These are phyloP conservation scores for Zosterops japonicus DNA, from an alignment of 2,113 vertebrate genomes.

Conservation along the genomic window DNA sequence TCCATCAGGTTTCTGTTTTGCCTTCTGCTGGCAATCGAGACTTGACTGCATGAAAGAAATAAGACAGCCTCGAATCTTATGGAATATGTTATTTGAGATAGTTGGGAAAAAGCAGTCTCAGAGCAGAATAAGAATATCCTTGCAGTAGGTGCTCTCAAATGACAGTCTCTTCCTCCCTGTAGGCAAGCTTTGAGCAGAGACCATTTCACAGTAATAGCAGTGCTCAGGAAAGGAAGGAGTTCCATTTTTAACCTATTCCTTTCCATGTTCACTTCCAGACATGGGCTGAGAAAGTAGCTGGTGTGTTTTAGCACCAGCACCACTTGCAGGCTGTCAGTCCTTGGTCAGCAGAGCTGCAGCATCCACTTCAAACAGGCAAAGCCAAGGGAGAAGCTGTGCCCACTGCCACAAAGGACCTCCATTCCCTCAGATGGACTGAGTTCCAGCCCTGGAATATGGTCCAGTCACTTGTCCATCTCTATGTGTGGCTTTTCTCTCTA, in stretches of 20 bases:
- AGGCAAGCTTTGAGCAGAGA: not conserved
- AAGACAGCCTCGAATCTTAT: not conserved
- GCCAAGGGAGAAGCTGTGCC: not conserved
- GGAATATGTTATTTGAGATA: not conserved
- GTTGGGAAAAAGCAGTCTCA: not conserved
- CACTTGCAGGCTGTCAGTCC: not conserved
- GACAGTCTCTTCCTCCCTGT: not conserved
- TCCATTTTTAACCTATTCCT: not conserved
- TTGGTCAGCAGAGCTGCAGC: not conserved
- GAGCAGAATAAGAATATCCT: not conserved
- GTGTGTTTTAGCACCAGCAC: not conserved
- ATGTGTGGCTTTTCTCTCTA: not conserved
- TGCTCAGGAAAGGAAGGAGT: not conserved
- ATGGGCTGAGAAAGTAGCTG: not conserved
- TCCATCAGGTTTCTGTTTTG: not conserved
- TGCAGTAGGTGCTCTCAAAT: not conserved
- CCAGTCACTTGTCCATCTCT: not conserved
- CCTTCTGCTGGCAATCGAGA: not conserved
- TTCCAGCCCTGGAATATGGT: rapidly evolving
- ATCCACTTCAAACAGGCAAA: not conserved
- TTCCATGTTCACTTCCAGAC: not conserved
- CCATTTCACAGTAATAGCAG: not conserved
- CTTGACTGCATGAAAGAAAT: not conserved
- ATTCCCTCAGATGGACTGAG: rapidly evolving
- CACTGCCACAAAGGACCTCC: not conserved